Evolutionary conservation across 2,797 vertebrate species (phyloP).

Genomic region (Malurus leucopterus): DNA sequence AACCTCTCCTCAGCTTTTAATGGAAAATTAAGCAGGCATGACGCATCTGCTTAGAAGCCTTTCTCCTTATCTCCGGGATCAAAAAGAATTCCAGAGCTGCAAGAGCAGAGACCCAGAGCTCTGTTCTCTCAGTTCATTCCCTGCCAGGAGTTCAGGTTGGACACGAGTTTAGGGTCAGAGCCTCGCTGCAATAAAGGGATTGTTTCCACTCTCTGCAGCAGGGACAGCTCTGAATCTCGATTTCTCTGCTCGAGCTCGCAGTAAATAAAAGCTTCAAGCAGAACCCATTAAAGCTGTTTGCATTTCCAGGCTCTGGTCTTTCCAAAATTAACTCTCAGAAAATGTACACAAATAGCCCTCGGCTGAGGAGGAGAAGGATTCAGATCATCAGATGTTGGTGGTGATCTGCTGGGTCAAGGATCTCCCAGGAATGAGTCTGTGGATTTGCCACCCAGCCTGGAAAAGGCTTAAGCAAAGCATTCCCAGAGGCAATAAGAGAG

Average conservation of each 20-base stretch:
- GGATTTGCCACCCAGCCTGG: background rate
- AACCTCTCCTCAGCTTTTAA: background rate
- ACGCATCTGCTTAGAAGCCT: slow-evolving; percentile 48
- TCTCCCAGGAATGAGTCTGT: background rate
- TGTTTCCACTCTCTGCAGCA: background rate
- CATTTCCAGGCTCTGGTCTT: background rate
- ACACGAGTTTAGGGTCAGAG: background rate
- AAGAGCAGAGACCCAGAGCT: slow-evolving; percentile 31
- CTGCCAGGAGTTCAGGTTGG: slow-evolving; percentile 49
- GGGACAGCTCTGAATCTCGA: background rate
- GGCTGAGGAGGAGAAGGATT: background rate
- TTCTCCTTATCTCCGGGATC: slow-evolving; percentile 53
- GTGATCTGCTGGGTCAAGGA: background rate
- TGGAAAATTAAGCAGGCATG: slow-evolving; percentile 54
- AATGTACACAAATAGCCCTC: background rate
- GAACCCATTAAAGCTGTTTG: background rate
- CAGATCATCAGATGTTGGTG: background rate
- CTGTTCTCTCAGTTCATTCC: background rate
- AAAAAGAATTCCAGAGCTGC: slow-evolving; percentile 44
- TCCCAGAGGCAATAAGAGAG: background rate
- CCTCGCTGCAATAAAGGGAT: background rate
- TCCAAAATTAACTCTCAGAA: background rate
- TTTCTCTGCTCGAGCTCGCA: background rate
- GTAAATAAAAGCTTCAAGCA: slow-evolving; percentile 19
- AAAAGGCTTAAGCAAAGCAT: background rate